Percentiles rank a stretch among this genome's conserved stretches.
Conservation (phyloP, 2,797 vertebrate genomes). For the Acipenser transmontanus region DNA sequence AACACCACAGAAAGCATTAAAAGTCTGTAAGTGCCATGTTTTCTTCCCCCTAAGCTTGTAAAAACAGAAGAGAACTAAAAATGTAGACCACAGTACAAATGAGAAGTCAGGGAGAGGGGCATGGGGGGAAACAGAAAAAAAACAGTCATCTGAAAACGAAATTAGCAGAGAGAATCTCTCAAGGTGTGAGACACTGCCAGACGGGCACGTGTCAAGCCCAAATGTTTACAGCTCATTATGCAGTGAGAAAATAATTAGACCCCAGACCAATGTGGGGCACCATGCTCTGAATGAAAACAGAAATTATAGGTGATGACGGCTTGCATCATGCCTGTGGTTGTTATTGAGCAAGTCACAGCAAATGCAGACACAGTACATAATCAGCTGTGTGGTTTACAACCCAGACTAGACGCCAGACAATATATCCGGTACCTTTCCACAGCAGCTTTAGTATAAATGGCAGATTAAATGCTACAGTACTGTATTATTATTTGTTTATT, state of each 20-base stretch:
- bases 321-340: conserved; percentile 16
- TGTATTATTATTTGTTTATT: too few species aligned
- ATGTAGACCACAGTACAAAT: too few species aligned
- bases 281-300: not conserved
- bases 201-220: conserved; percentile 42
- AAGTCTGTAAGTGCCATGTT: too few species aligned
- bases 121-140: conserved; percentile 12
- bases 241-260: conserved; percentile 22
- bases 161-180: conserved; percentile 30
- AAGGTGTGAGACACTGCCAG: conserved; percentile 44
- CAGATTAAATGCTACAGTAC: too few species aligned
- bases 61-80: conserved; percentile 35
- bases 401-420: conserved; percentile 52
- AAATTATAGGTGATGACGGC: not conserved
- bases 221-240: conserved; percentile 34
- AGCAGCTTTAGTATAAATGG: not conserved
- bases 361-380: not conserved
- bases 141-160: conserved; percentile 17
- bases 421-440: conserved; percentile 44
- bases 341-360: conserved; percentile 1
- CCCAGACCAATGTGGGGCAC: conserved; percentile 11
- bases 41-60: not conserved
- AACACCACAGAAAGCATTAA: too few species aligned
- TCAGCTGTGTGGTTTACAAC: conserved; percentile 45
- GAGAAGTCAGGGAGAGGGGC: conserved; percentile 13